Conservation (phyloP, 2,797 vertebrate genomes). For the Lutjanus argentimaculatus region DNA sequence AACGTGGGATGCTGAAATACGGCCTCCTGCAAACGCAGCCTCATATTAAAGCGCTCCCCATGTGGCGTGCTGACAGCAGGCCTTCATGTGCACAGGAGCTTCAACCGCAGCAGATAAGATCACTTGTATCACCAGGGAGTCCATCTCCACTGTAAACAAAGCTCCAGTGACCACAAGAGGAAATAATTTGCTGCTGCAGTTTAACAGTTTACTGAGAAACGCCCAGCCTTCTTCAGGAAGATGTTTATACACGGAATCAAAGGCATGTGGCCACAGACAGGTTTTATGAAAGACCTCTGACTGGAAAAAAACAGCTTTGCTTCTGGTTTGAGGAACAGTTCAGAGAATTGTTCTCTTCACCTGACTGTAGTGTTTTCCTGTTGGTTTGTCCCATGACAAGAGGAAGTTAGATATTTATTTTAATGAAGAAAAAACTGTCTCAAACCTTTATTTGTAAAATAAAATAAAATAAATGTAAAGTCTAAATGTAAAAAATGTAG, state of each 20-base stretch:
- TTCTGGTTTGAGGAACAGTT: not conserved
- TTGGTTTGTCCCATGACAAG: not conserved
- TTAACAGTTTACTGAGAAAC: conserved; percentile 67
- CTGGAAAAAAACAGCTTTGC: not conserved
- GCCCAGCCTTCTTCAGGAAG: conserved; percentile 32
- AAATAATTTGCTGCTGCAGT: conserved; percentile 69
- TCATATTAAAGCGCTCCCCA: conserved; percentile 20
- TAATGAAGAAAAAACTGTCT: not conserved
- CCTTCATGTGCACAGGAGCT: conserved; percentile 48
- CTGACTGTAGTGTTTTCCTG: not conserved
- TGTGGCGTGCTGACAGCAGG: conserved; percentile 39
- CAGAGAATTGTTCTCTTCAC: not conserved
- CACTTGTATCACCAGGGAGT: conserved; percentile 61
- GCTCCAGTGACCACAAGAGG: conserved; percentile 56
- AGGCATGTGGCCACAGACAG: conserved; percentile 13
- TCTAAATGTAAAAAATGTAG: no score
- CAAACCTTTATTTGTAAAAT: no score
- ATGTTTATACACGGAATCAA: conserved; percentile 47
- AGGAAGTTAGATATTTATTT: not conserved
- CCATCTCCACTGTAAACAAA: conserved; percentile 75
- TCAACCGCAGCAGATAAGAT: conserved; percentile 58
- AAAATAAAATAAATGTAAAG: not conserved
- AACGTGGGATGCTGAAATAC: conserved; percentile 1
- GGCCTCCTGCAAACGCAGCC: conserved; percentile 5
- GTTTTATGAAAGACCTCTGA: not conserved